Percentiles rank a stretch among this genome's conserved stretches.
Evolutionary conservation across 2,113 vertebrate species (phyloP).

Genomic region (Potamarius usumacintae): DNA sequence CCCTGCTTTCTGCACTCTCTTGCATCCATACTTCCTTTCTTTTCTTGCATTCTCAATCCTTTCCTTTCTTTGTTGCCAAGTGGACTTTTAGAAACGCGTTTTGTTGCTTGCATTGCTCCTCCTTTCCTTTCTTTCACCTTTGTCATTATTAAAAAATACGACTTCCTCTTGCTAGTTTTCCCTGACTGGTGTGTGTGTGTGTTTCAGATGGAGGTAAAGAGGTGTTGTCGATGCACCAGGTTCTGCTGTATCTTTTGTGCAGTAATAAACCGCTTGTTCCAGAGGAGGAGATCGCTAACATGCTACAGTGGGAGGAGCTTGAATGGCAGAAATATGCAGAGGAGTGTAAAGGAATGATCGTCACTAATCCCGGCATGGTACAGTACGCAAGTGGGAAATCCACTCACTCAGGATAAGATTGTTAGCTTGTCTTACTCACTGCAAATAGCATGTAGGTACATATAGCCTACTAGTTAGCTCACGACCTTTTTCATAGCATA

Average conservation of each 20-base stretch:
- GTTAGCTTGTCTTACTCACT: neutral
- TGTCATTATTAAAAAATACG: too few relatives aligned
- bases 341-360: conserved; percentile 99
- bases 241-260: conserved; percentile 88
- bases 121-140: neutral
- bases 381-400: neutral
- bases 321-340: conserved; percentile 99
- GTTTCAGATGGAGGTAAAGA: conserved; percentile 92
- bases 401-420: neutral
- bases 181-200: neutral
- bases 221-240: conserved; percentile 98
- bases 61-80: neutral
- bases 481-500: neutral
- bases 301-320: conserved; percentile 98
- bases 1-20: too few relatives aligned
- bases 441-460: neutral
- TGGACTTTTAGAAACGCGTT: too few relatives aligned
- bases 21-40: neutral
- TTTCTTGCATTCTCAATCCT: neutral
- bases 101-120: neutral
- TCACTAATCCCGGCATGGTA: conserved; percentile 96
- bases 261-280: conserved; percentile 92
- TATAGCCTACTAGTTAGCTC: neutral
- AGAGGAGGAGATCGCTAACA: conserved; percentile 95
- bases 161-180: too few relatives aligned